phyloP scores from a whole-genome alignment of 2,113 vertebrate species.

The Taxidea taxus region DNA sequence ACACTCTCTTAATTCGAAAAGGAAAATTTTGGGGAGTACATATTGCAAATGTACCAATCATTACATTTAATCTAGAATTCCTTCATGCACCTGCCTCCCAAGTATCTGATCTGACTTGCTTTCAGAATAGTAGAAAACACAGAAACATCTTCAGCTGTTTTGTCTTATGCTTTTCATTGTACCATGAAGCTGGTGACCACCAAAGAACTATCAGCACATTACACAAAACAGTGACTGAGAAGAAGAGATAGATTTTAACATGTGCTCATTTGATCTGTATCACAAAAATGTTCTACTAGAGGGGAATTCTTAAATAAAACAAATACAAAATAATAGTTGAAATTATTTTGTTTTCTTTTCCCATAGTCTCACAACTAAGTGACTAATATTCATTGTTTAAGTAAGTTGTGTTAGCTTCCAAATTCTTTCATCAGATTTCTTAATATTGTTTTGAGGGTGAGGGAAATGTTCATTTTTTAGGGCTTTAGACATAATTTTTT shows the following conservation, averaged over 20 bases:
- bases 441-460: not conserved
- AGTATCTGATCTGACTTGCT: not conserved
- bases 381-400: not conserved
- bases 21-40: not conserved
- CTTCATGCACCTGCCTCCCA: not conserved
- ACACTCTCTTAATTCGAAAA: not conserved
- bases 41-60: not conserved
- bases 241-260: not conserved
- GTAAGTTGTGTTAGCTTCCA: not conserved
- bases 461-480: not conserved
- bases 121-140: not conserved
- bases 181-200: not conserved
- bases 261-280: not conserved
- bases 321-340: not conserved
- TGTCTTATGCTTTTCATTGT: not conserved
- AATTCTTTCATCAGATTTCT: not conserved
- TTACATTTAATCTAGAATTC: not conserved
- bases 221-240: not conserved
- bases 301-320: not conserved
- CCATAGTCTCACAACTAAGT: not conserved
- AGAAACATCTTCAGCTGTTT: not conserved
- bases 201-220: not conserved
- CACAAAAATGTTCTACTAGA: not conserved
- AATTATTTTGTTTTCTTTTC: not conserved
- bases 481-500: not conserved